Evolutionary conservation across 1,140 invertebrate genomes (phyloP), one percentile per base, ranked within the genome.

Genomic region (Eriosoma lanigerum): DNA sequence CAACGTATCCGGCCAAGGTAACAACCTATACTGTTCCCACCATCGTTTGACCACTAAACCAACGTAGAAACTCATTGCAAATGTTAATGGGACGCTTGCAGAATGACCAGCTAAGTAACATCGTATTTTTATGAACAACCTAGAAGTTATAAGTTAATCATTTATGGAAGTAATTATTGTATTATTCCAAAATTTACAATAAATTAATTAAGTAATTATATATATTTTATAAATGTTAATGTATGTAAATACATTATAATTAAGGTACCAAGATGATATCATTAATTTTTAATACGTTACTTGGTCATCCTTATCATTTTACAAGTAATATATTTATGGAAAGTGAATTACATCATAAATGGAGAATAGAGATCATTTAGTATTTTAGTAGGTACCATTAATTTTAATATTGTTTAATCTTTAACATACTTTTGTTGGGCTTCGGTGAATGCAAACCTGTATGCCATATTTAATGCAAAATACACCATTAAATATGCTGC

Each of bases 41-140:
- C 94, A 97, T 84, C 95, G 88, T 84, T 93, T 93, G 70, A 96
- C 94, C 32, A 97, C 92, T 81, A 97, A 88, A 82, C 91, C 93
- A 56, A 97, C 95, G 87, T 97, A 97, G 88, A 97, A 97, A 82
- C 94, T 95, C 76, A 97, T 89, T 17, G 97, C 94, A 87, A 97
- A 97, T 15, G 95, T 95, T 91, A 97, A 94, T 21, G 93, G 93
- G 85, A 95, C 93, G 54, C 91, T 93, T 83, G 94, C 93, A 83
- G 90, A 92, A 84, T 94, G 93, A 83, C 92, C 90, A 9, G 91
- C 89, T 84, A 93, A 94, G 86, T 95, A 94, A 81, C 89, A 88
- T 46, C 92, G 90, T 48, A 94, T 89, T 86, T 90, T 93, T 85
- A 93, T 92, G 85, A 95, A 95, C 84, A 92, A 88, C 84, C 93